Evolutionary conservation across 1,140 invertebrate genomes (phyloP).

Genomic region (Colletes latitarsis): DNA sequence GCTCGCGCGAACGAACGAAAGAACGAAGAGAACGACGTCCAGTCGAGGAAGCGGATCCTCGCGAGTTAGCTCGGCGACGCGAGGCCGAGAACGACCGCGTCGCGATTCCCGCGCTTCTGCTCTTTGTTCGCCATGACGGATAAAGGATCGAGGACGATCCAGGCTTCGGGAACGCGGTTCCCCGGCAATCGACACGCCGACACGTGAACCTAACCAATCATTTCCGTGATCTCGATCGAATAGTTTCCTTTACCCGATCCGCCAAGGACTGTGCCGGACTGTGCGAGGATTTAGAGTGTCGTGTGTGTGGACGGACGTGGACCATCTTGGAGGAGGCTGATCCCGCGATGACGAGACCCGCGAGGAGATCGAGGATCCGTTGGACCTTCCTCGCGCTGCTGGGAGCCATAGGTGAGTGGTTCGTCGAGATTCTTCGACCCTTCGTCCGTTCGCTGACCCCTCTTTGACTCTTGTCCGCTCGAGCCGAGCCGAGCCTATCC

Average conservation of each 20-base stretch:
- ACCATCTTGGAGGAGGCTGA: neutral
- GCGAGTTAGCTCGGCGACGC: neutral
- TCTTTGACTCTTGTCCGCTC: neutral
- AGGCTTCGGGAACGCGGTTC: neutral
- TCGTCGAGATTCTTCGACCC: neutral
- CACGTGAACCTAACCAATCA: neutral
- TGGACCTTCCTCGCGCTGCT: slow-evolving; percentile 33
- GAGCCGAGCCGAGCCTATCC: neutral
- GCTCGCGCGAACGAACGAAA: neutral
- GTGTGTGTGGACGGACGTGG: neutral
- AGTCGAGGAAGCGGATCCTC: neutral
- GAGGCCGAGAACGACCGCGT: neutral
- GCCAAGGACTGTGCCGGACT: neutral
- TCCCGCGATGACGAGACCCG: neutral
- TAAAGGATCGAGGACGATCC: slow-evolving; percentile 2
- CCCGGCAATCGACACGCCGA: neutral
- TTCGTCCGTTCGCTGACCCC: slow-evolving; percentile 7
- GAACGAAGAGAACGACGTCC: too few species aligned
- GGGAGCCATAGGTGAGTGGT: slow-evolving; percentile 37
- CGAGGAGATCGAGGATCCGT: neutral
- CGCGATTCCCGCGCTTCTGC: slow-evolving; percentile 26
- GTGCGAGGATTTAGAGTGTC: neutral
- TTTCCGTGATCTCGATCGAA: neutral
- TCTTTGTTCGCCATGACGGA: slow-evolving; percentile 8
- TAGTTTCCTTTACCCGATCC: too few species aligned